Evolutionary conservation across 2,888 invertebrate genomes (phyloP), one percentile per base, ranked within the genome.

Genomic region (Drosophila emarginata): DNA sequence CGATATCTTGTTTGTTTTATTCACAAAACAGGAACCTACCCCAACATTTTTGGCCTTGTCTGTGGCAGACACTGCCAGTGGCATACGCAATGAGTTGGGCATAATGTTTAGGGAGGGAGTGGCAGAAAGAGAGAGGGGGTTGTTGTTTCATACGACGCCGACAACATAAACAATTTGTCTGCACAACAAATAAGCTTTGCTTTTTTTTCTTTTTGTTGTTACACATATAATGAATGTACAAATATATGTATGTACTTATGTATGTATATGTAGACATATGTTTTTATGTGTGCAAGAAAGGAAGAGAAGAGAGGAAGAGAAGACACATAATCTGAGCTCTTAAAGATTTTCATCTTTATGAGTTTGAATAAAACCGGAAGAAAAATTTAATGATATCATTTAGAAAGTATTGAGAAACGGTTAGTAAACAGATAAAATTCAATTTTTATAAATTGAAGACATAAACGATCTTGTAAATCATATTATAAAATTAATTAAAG

Each of bases 11-110:
- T 14, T 52, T 52, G 53, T 62, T 57, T 61, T 53, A 21, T 26
- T 37, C 36, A 36, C 18, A 18, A 18, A 60, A 60, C 72, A 36
- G 28, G 26, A 60, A 60, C 72, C 82, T 82, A 79, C 80, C 78
- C 64, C 64, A 79, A 79, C 67, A 61, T 68, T 60, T 82, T 77
- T 77, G 65, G 64, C 63, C 75, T 79, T 79, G 83, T 77, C 77
- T 63, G 54, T 57, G 37, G 61, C 72, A 67, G 67, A 65, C 64
- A 21, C 40, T 65, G 60, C 28, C 69, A 59, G 23, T 52, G 77
- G 64, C 77, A 79, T 66, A 37, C 56, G 45, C 28, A 52, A 62
- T 60, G 51, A 18, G 53, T 6, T 18, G 45, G n/a, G 39, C 52
- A 61, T 61, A 53, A 51, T 60, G 50, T 50, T 32, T 15, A 28